phyloP scores from a whole-genome alignment of 1,140 invertebrate genomes.

The Saccostrea echinata region DNA sequence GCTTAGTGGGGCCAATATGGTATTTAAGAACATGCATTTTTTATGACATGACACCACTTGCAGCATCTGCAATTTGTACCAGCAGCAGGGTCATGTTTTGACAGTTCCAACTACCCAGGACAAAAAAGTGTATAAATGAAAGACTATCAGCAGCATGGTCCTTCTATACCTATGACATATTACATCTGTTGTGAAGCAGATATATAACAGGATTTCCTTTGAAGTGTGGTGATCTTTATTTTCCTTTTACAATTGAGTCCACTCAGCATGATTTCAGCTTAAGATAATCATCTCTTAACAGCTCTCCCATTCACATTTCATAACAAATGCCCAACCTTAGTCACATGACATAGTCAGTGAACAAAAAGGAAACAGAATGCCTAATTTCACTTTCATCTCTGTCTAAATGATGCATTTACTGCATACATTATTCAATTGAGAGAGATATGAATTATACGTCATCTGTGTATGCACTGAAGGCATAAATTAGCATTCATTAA shows the following conservation, averaged over 20 bases:
- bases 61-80: not conserved
- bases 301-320: not conserved
- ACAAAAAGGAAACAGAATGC: not conserved
- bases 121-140: not conserved
- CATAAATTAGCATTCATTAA: conserved; percentile 13
- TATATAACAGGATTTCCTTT: conserved; percentile 24
- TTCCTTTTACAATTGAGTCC: conserved; percentile 5
- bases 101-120: not conserved
- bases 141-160: not conserved
- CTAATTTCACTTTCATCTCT: conserved; percentile 17
- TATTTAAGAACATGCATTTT: too few relatives aligned
- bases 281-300: conserved; percentile 3
- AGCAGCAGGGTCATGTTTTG: not conserved
- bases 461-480: not conserved
- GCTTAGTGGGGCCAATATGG: too few relatives aligned
- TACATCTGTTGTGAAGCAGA: not conserved
- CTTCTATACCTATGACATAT: not conserved
- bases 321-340: not conserved
- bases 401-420: not conserved
- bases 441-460: conserved; percentile 12
- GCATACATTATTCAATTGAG: conserved; percentile 10
- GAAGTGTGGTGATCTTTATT: not conserved
- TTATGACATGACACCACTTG: not conserved
- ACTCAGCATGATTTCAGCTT: conserved; percentile 10
- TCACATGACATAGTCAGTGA: not conserved